These are phyloP conservation scores for Prochilodus magdalenae DNA, from an alignment of 2,113 vertebrate species.

Conservation along the genomic window DNA sequence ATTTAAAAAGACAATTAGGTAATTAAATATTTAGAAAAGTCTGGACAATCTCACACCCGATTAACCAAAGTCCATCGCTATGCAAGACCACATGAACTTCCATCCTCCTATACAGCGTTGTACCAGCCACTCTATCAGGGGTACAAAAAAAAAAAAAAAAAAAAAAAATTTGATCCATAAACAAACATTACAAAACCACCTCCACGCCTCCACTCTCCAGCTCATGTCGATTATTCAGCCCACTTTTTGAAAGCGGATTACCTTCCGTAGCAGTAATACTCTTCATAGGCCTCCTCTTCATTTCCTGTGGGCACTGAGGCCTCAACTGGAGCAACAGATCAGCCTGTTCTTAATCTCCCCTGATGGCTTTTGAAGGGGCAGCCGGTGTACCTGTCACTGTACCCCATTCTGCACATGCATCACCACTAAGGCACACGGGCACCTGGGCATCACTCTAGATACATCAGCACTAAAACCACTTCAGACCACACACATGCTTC, in stretches of 20 bases:
- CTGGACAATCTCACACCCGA: too few relatives aligned
- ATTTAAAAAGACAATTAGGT: too few relatives aligned
- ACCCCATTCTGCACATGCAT: conserved; percentile 6
- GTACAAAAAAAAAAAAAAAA: not conserved
- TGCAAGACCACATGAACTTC: not conserved
- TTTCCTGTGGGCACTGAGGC: not conserved
- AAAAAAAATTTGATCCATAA: not conserved
- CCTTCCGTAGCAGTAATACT: not conserved
- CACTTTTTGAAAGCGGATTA: not conserved
- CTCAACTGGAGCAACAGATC: not conserved
- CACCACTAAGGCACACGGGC: not conserved
- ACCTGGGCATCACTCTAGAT: not conserved
- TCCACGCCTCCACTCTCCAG: not conserved
- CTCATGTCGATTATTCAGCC: conserved; percentile 8
- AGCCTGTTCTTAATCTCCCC: not conserved
- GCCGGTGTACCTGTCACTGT: conserved; percentile 13
- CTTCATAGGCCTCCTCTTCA: not conserved
- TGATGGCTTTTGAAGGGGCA: not conserved
- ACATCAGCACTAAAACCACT: not conserved
- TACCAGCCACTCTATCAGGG: not conserved
- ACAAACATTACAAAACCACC: not conserved
- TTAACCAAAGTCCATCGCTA: too few relatives aligned
- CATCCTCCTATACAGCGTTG: not conserved
- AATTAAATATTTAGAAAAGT: too few relatives aligned
- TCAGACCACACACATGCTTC: not conserved